A percentile compares a stretch with the other conserved stretches of the same genome.
phyloP scores from a whole-genome alignment of 2,113 vertebrate species.

The Cnemophilus loriae region DNA sequence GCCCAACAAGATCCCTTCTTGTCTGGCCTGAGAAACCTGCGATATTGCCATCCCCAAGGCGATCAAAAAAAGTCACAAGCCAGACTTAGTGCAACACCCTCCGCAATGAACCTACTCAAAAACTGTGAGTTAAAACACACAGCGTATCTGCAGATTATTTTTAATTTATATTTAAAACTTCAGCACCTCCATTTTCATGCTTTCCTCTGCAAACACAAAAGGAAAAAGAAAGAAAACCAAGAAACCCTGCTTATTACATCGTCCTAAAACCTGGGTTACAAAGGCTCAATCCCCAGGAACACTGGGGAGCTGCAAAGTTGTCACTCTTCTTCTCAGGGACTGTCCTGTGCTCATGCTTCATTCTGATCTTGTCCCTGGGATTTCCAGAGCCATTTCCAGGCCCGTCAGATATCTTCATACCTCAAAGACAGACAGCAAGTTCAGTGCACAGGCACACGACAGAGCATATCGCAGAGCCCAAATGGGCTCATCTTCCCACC shows the following conservation, averaged over 20 bases:
- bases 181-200: neutral
- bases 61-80: neutral
- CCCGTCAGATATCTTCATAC: neutral
- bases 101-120: neutral
- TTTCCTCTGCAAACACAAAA: neutral
- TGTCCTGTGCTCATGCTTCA: fast-evolving
- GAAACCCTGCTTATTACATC: neutral
- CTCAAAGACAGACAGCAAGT: neutral
- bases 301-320: neutral
- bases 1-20: conserved; percentile 41
- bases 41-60: conserved; percentile 5
- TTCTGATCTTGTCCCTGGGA: neutral
- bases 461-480: neutral
- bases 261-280: neutral
- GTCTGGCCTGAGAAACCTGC: conserved; percentile 55
- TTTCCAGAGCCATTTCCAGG: neutral
- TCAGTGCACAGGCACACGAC: neutral
- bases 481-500: neutral
- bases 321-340: neutral
- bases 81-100: neutral
- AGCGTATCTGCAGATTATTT: neutral
- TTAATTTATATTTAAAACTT: conserved; percentile 36
- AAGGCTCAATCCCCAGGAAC: neutral
- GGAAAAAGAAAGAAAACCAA: neutral
- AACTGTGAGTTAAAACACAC: neutral